phyloP scores from a whole-genome alignment of 92 coral and sea anemone species.

The Virgularia gustaviana region DNA sequence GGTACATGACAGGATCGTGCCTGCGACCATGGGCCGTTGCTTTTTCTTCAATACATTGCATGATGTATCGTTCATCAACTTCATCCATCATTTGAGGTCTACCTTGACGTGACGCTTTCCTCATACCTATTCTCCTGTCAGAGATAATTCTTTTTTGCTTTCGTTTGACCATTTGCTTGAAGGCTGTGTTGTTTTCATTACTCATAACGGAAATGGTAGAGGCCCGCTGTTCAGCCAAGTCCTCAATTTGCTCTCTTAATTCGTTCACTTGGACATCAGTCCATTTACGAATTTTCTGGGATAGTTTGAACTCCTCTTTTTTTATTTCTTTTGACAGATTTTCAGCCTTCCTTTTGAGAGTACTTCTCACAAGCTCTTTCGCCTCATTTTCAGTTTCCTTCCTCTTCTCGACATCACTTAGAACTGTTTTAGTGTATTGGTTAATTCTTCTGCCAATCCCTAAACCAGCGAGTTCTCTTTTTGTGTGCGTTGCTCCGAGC shows the following conservation, averaged over 20 bases:
- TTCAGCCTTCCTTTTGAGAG: background rate
- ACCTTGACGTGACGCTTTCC: too few species aligned
- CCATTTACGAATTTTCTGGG: background rate
- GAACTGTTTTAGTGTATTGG: background rate
- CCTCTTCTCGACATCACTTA: background rate
- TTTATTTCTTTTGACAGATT: background rate
- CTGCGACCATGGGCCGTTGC: conserved; percentile 34
- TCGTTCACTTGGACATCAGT: background rate
- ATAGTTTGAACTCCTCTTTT: background rate
- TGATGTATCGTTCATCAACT: conserved; percentile 3
- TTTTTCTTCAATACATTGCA: conserved; percentile 17
- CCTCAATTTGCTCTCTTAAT: conserved; percentile 19
- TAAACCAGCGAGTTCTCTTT: background rate
- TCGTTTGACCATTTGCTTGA: conserved; percentile 15
- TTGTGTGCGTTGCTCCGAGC: conserved; percentile 18
- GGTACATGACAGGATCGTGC: conserved; percentile 17
- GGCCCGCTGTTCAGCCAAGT: conserved; percentile 3
- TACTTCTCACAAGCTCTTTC: background rate
- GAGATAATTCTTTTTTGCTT: conserved; percentile 28
- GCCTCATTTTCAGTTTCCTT: background rate
- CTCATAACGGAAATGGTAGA: background rate
- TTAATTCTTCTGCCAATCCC: background rate
- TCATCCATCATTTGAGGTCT: conserved; percentile 20
- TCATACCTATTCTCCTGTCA: conserved; percentile 35
- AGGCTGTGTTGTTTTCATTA: conserved; percentile 4